phyloP scores from a whole-genome alignment of 2,797 vertebrate species.

The Aythya fuligula region DNA sequence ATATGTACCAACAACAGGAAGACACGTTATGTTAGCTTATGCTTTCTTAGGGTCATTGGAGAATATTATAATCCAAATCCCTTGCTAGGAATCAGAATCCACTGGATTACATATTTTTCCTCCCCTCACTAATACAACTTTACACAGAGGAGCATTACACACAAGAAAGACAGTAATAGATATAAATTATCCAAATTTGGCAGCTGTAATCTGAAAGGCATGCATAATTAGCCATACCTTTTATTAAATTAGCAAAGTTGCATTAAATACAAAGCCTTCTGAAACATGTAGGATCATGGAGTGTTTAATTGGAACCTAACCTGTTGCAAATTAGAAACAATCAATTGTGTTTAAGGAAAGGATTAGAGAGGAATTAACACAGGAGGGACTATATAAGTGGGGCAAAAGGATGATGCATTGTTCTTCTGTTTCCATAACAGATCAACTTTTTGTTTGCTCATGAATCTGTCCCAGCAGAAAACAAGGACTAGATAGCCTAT shows the following conservation, averaged over 20 bases:
- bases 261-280: slow-evolving; percentile 3
- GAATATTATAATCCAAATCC: slow-evolving; percentile 15
- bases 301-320: neutral
- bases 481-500: neutral
- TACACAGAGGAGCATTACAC: neutral
- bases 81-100: neutral
- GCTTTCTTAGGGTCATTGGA: neutral
- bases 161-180: neutral
- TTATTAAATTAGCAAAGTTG: slow-evolving; percentile 13
- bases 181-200: neutral
- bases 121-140: neutral
- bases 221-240: neutral
- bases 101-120: neutral
- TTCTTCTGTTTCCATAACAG: neutral
- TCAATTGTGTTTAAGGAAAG: slow-evolving; percentile 2
- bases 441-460: neutral
- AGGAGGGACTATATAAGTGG: slow-evolving; percentile 3
- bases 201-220: neutral
- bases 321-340: neutral
- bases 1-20: neutral
- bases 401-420: neutral
- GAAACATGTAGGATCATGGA: neutral
- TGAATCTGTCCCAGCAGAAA: neutral
- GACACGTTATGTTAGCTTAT: neutral
- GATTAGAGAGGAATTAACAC: slow-evolving; percentile 37